Evolutionary conservation across 2,888 invertebrate genomes (phyloP), one percentile per base, ranked within the genome.

Genomic region (Mimumesa dahlbomi): DNA sequence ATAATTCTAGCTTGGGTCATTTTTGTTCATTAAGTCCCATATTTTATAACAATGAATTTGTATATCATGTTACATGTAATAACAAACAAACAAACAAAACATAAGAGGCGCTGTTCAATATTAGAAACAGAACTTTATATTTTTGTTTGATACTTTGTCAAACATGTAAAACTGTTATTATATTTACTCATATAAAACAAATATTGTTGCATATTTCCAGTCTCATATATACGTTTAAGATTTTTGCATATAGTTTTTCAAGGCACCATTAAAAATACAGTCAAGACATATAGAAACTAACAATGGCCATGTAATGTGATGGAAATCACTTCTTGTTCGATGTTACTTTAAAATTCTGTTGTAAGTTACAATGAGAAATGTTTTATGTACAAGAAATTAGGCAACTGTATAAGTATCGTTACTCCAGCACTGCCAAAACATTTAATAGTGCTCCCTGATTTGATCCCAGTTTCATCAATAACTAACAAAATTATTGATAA

Each of bases 241-340:
- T 59, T 66, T 31, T 61, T 65, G 22, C 57, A 69, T 63, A 57
- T 49, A 65, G 48, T 34, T 58, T 69, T 54, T 56, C 73, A 77
- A 76, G 73, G 69, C 77, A 77, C 77, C 58, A 46, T 77, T 66
- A n/a, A 61, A 48, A 68, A 48, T 76, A 67, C 18, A 40, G 63
- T 59, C 46, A 61, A 38, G 52, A 66, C 58, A 63, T 56, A 36
- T 53, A 56, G 11, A 56, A 40, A 48, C 45, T 53, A 58, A 63
- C 22, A 53, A 43, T 57, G 31, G 48, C 16, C 14, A 48, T 6
- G 34, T n/a, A 45, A 50, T n/a, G 61, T 22, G 16, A 56, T 42
- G 42, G 64, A 19, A 70, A 66, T 52, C 22, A 57, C 49, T 19
- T 54, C 9, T 16, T 16, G 16, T 16, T 18, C 13, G 43, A 50